Percentiles rank a stretch among this genome's conserved stretches.
Evolutionary conservation across 2,797 vertebrate genomes (phyloP).

Genomic region (Pelodytes ibericus): DNA sequence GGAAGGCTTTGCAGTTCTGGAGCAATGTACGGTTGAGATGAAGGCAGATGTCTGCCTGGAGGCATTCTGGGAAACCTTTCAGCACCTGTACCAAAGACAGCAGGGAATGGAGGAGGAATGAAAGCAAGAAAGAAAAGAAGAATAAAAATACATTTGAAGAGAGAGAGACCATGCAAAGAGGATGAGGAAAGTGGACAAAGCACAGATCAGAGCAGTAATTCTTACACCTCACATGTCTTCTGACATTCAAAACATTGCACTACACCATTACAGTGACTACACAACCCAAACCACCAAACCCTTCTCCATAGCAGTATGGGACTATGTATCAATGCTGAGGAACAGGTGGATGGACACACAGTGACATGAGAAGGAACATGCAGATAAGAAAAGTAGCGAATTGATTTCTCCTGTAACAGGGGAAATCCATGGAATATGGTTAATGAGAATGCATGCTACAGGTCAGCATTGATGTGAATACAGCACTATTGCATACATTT

Average conservation of each 20-base stretch:
- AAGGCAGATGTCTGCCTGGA: constrained; percentile 97
- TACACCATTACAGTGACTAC: not conserved
- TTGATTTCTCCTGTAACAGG: too few relatives aligned
- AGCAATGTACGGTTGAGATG: constrained; percentile 93
- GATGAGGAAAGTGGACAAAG: not conserved
- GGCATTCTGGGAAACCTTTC: constrained; percentile 96
- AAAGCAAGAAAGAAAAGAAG: not conserved
- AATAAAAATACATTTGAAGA: not conserved
- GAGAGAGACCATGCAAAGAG: not conserved
- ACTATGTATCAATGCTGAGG: constrained; percentile 16
- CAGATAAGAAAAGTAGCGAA: too few relatives aligned
- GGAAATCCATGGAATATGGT: too few relatives aligned
- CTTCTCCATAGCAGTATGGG: not conserved
- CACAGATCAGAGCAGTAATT: not conserved
- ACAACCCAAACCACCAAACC: not conserved
- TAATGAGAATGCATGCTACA: too few relatives aligned
- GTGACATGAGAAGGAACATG: not conserved
- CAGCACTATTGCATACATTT: too few relatives aligned
- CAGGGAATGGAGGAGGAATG: not conserved
- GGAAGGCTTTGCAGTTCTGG: constrained; percentile 92
- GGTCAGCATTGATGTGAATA: too few relatives aligned
- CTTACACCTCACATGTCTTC: not conserved
- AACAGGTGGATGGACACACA: constrained; percentile 10
- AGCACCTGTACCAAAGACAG: constrained; percentile 77
- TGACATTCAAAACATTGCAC: not conserved